A percentile compares a stretch with the other conserved stretches of the same genome.
Evolutionary conservation across 35 echinoderm and acorn worm genomes (phyloP).

Genomic region (Apostichopus parvimensis): DNA sequence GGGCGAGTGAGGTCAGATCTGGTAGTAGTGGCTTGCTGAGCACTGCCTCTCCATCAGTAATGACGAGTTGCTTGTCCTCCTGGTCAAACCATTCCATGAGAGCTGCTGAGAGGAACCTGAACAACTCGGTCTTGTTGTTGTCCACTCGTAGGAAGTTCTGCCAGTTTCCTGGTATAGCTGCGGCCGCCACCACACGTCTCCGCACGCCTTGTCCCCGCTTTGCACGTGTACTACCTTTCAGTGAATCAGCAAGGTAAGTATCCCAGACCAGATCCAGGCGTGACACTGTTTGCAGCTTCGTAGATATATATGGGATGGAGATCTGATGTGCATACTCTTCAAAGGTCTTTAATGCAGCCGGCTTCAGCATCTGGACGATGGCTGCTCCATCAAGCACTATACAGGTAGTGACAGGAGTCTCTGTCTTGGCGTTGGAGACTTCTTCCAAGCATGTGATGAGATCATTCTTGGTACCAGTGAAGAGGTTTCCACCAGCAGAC

Average conservation of each 20-base stretch:
- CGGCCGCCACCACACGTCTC: slow-evolving; percentile 23
- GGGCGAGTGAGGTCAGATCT: not conserved
- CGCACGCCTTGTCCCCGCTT: slow-evolving; percentile 46
- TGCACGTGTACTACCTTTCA: slow-evolving; percentile 33
- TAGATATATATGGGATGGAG: not conserved
- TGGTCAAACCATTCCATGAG: not conserved
- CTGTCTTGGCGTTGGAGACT: no score
- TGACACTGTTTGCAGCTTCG: not conserved
- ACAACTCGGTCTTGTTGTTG: slow-evolving; percentile 62
- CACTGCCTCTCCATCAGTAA: not conserved
- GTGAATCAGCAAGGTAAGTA: not conserved
- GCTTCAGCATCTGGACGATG: slow-evolving; percentile 28
- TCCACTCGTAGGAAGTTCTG: slow-evolving; percentile 54
- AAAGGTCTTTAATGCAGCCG: not conserved
- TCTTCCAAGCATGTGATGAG: no score
- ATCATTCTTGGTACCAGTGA: no score
- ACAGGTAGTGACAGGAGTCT: not conserved
- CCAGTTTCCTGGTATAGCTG: slow-evolving; percentile 37
- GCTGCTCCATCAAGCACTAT: slow-evolving; percentile 13
- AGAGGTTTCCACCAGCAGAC: no score
- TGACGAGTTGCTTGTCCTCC: not conserved
- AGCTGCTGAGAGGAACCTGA: not conserved
- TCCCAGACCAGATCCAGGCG: slow-evolving; percentile 14
- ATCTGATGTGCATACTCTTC: not conserved
- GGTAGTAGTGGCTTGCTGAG: not conserved